Evolutionary conservation across 2,113 vertebrate genomes (phyloP).

Genomic region (Larimichthys polyactis): DNA sequence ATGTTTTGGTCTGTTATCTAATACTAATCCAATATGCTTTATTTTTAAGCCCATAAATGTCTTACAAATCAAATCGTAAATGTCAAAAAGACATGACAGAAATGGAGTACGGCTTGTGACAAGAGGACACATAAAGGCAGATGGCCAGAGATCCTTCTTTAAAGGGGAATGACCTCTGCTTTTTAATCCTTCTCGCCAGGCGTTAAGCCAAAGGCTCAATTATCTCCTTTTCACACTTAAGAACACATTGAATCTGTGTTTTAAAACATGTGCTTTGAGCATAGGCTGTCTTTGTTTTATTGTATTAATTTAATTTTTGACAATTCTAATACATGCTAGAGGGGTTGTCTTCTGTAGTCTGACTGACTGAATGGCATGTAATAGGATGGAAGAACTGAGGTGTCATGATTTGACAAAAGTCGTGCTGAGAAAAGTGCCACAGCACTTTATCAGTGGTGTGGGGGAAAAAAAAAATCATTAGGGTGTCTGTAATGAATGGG

Average conservation of each 20-base stretch:
- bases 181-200: constrained; percentile 58
- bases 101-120: neutral
- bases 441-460: constrained; percentile 45
- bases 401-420: constrained; percentile 62
- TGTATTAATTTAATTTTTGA: constrained; percentile 4
- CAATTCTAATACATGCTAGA: neutral
- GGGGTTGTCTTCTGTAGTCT: constrained; percentile 23
- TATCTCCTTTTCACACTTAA: constrained; percentile 43
- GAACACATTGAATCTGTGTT: neutral
- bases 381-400: constrained; percentile 63
- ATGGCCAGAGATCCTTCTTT: constrained; percentile 73
- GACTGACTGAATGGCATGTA: constrained; percentile 56
- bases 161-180: constrained; percentile 66
- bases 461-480: constrained; percentile 55
- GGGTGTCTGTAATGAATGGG: constrained; percentile 55
- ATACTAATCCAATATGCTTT: too few species aligned
- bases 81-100: neutral
- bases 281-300: neutral
- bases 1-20: neutral
- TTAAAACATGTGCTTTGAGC: neutral
- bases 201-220: constrained; percentile 57
- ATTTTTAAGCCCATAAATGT: neutral
- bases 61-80: neutral
- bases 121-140: constrained; percentile 50
- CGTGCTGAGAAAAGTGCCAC: constrained; percentile 33